Base-by-base conservation (phyloP, 1,140 invertebrate species). In the Drosophila saltans region DNA sequence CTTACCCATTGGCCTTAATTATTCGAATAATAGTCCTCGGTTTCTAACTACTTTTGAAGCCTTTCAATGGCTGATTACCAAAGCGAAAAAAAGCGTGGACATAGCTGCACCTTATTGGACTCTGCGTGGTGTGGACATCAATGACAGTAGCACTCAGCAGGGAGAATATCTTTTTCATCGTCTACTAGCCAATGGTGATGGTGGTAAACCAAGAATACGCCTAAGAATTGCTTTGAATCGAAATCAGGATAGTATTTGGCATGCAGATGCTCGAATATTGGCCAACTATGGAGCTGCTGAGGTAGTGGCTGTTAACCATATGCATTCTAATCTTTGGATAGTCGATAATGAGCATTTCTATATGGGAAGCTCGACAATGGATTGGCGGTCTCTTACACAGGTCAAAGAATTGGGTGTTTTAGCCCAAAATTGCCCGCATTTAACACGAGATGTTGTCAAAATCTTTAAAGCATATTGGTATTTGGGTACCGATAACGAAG, bases 351-450 rank as follows among this genome's bases (percentile, higher is more conserved):
- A 94, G 70, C 95, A 97, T 90, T 94, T 97, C 69, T 98, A 97
- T 90, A 93, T 98, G 62, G 97, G 97, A n/a, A 97, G 96, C 84
- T 97, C 97, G 2, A 97, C 97, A 85, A 97, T 97, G 96, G 97
- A 99, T 92, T 99, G 98, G 98, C 94, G 98, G 80, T 96, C 98
- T 0, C 93, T 99, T 0, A 98, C 98, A 6, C 98, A 99, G 94
- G 97, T 99, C 1, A 99, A 99, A 93, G 98, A 99, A 93, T 91
- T 99, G 63, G 98, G 98, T 6, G 93, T 98, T 5, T 90, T 96
- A 0, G 95, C 96, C 0, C 94, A 94, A 60, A 97, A 98, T 86
- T 99, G 98, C 92, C 95, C 96, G 4, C 97, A 96, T 89, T 91
- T 99, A 8, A 97, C 96, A 0, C 93, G 94, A 33, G 98, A 99